Percentiles rank a stretch among this genome's conserved stretches.
phyloP scores from a whole-genome alignment of 2,113 vertebrate genomes.

The Thermophis baileyi region DNA sequence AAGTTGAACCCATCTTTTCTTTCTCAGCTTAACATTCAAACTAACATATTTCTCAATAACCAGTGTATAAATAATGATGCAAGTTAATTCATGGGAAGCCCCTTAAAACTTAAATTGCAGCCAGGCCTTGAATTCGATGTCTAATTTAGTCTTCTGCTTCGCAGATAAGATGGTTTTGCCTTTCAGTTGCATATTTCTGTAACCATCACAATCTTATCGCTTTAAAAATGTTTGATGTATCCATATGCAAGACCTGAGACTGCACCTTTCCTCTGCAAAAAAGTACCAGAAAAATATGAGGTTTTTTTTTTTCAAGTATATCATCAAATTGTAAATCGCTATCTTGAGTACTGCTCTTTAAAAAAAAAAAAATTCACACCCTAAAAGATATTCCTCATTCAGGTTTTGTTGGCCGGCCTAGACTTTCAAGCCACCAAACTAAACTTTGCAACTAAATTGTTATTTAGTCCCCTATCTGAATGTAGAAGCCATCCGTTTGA shows the following conservation, averaged over 20 bases:
- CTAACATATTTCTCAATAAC: slow-evolving; percentile 46
- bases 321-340: slow-evolving; percentile 64
- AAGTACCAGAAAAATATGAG: slow-evolving; percentile 66
- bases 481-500: slow-evolving; percentile 52
- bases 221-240: slow-evolving; percentile 50
- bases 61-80: slow-evolving; percentile 36
- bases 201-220: rapidly evolving
- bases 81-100: slow-evolving; percentile 52
- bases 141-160: slow-evolving; percentile 21
- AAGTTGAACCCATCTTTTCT: slow-evolving; percentile 36
- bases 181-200: slow-evolving; percentile 27
- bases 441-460: slow-evolving; percentile 48
- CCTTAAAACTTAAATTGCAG: slow-evolving; percentile 49
- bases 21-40: slow-evolving; percentile 56
- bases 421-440: slow-evolving; percentile 54
- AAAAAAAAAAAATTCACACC: slow-evolving; percentile 41
- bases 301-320: slow-evolving; percentile 66
- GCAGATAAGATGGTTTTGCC: neutral
- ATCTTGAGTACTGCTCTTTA: slow-evolving; percentile 51
- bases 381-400: slow-evolving; percentile 53
- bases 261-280: slow-evolving; percentile 59
- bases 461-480: slow-evolving; percentile 52
- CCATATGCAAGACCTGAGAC: slow-evolving; percentile 56
- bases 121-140: slow-evolving; percentile 34
- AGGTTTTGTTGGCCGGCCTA: slow-evolving; percentile 48